Percentiles rank a stretch among this genome's conserved stretches.
Conservation (phyloP, 1,140 invertebrate species). For the Rhopalosiphum maidis region DNA sequence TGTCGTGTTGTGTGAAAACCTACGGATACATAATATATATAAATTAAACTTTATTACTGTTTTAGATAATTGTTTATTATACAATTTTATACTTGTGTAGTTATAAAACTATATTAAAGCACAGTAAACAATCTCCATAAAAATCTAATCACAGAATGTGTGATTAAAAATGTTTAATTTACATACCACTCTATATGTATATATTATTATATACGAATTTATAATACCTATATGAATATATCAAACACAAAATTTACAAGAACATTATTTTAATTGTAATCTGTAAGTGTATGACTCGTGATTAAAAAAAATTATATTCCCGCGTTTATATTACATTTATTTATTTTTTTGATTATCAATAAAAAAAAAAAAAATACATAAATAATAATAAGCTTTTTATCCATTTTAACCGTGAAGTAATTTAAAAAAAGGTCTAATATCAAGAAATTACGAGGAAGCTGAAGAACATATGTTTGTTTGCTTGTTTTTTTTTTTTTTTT, state of each 20-base stretch:
- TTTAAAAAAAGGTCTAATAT: neutral
- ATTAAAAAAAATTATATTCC: too few species aligned
- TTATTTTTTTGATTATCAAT: too few species aligned
- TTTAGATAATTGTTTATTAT: neutral
- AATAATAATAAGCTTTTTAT: too few species aligned
- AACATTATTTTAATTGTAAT: too few species aligned
- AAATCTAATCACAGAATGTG: neutral
- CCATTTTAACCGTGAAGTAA: neutral
- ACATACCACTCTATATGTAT: too few species aligned
- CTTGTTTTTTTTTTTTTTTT: neutral
- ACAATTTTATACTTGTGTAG: neutral
- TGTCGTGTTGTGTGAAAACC: neutral
- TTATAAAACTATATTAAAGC: neutral
- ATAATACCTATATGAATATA: neutral
- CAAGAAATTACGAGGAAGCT: neutral
- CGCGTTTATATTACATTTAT: too few species aligned
- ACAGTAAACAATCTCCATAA: neutral
- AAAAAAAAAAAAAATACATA: too few species aligned
- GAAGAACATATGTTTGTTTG: neutral
- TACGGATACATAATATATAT: neutral
- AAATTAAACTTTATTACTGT: neutral
- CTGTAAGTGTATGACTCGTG: too few species aligned
- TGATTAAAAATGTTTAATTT: neutral
- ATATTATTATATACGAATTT: too few species aligned
- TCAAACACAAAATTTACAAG: too few species aligned